A percentile compares a stretch with the other conserved stretches of the same genome.
phyloP scores from a whole-genome alignment of 2,888 invertebrate species.

The Ctena decussata region DNA sequence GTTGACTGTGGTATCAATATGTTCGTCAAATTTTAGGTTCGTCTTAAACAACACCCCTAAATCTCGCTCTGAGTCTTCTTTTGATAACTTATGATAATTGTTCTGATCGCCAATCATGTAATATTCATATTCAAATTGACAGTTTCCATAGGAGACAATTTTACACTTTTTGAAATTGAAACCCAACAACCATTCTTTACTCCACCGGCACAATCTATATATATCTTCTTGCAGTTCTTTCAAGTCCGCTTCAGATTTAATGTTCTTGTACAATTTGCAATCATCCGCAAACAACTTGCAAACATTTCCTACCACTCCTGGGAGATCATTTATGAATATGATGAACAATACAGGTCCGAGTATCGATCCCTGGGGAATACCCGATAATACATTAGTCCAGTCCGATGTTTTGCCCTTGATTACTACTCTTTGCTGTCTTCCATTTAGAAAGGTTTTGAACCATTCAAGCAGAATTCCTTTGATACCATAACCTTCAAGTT shows the following conservation, averaged over 20 bases:
- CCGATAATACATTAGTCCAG: neutral
- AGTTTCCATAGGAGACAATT: too few species aligned
- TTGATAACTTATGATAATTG: too few species aligned
- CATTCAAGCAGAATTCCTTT: neutral
- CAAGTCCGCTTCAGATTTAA: neutral
- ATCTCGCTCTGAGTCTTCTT: too few species aligned
- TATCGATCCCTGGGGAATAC: conserved; percentile 13
- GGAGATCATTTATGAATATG: conserved; percentile 10
- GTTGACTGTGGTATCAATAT: too few species aligned
- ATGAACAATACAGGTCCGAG: conserved; percentile 22
- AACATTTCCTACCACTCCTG: neutral
- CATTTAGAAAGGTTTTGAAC: neutral
- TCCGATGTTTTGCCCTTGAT: neutral
- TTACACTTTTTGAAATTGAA: too few species aligned
- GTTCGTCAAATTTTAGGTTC: too few species aligned
- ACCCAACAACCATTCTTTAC: neutral
- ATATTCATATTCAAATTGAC: too few species aligned
- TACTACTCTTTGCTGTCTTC: neutral
- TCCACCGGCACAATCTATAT: neutral
- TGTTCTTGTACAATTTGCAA: conserved; percentile 1
- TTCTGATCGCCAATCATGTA: too few species aligned
- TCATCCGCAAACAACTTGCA: neutral
- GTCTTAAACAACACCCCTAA: too few species aligned
- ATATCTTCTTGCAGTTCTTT: neutral
- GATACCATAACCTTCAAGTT: conserved; percentile 9